Base-by-base conservation (phyloP, 1,140 invertebrate species). In the Coenobita brevimanus region DNA sequence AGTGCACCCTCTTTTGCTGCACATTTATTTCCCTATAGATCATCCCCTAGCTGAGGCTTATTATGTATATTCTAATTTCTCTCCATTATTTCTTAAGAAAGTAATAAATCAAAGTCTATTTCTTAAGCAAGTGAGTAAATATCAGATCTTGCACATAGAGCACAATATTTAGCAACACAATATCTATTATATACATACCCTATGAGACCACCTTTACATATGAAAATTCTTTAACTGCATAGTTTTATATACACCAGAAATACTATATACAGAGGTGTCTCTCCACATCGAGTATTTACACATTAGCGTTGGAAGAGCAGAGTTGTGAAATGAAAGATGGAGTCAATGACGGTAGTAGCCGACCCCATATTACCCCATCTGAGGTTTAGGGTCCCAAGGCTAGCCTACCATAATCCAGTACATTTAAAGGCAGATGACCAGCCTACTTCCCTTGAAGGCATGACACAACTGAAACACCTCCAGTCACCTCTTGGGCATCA, bases 131-230 rank as follows among this genome's bases (percentile, higher is more conserved):
- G n/a, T n/a, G n/a, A n/a, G n/a, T n/a, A n/a, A n/a, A n/a, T n/a
- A 76, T 76, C 41, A 46, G 73, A 76, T 76, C 73, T 76, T 76
- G 4, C 24, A 76, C 41, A 43, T 24, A 15, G 46, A 33, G 38
- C 41, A 38, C 30, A 38, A 73, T 36, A 21, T 46, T 41, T n/a
- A 17, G 36, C 38, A 76, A 17, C 41, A 67, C 43, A 43, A 46
- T 46, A 41, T 24, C 54, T 71, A 82, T 82, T 82, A 82, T 82
- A 82, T 82, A 82, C 80, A 82, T 82, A 82, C 30, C 46, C 46
- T 71, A 38, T 46, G 80, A 82, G 80, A 82, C 80, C 80, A 71
- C 69, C 80, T 82, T 82, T 71, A 82, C 43, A 82, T 81, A 81
- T 71, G 64, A 69, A n/a, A n/a, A 36, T 67, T 67, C 41, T 62